Evolutionary conservation across 2,888 invertebrate species (phyloP).

Genomic region (Monochamus alternatus): DNA sequence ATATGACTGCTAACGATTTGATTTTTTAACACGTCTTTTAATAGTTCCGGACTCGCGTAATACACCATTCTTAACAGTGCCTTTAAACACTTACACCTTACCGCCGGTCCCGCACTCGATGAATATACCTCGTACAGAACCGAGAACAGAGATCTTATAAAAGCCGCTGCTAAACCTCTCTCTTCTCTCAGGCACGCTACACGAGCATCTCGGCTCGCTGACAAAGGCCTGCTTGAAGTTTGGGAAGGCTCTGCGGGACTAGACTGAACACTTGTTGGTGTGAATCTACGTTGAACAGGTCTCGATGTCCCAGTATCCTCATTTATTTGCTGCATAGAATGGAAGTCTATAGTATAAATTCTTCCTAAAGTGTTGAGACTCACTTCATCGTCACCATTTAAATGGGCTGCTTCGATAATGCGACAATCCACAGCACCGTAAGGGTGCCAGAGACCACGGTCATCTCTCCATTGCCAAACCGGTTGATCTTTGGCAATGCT

Average conservation of each 20-base stretch:
- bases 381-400: slow-evolving; percentile 96
- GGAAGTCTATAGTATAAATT: slow-evolving; percentile 96
- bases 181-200: slow-evolving; percentile 82
- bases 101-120: slow-evolving; percentile 97
- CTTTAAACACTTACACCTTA: slow-evolving; percentile 96
- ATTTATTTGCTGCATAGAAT: slow-evolving; percentile 98
- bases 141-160: slow-evolving; percentile 86
- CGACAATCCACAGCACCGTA: slow-evolving; percentile 95
- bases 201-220: slow-evolving; percentile 76
- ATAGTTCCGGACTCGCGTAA: slow-evolving; percentile 90
- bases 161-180: slow-evolving; percentile 79
- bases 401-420: slow-evolving; percentile 95
- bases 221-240: slow-evolving; percentile 61
- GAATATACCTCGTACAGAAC: slow-evolving; percentile 99
- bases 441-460: slow-evolving; percentile 92
- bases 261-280: slow-evolving; percentile 74
- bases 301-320: slow-evolving; percentile 91
- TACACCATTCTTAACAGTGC: slow-evolving; percentile 97
- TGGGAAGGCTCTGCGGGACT: slow-evolving; percentile 60
- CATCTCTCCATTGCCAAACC: slow-evolving; percentile 98
- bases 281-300: slow-evolving; percentile 85
- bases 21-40: slow-evolving; percentile 82
- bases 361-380: slow-evolving; percentile 92
- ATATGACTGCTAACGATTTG: slow-evolving; percentile 95
- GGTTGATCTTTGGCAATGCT: slow-evolving; percentile 82